Conservation (phyloP, 2,888 invertebrate species). For the Lingula anatina region DNA sequence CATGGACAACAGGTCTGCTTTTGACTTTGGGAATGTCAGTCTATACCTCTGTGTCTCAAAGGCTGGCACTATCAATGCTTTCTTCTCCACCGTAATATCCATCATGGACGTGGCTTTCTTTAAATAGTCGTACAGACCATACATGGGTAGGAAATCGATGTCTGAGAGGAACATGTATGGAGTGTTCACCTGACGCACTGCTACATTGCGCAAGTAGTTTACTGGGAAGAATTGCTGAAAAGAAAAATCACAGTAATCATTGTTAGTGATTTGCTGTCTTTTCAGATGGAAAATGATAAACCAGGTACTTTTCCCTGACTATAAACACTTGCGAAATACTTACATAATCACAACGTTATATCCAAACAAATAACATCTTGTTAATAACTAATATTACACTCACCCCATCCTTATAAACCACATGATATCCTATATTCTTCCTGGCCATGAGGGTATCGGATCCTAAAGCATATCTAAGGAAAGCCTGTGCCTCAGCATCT, state of each 20-base stretch:
- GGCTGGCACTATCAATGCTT: conserved; percentile 78
- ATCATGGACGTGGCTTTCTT: conserved; percentile 61
- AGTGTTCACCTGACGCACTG: conserved; percentile 72
- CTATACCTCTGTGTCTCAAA: conserved; percentile 86
- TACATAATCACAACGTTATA: too few relatives aligned
- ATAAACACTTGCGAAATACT: too few relatives aligned
- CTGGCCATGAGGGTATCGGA: conserved; percentile 69
- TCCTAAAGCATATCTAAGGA: conserved; percentile 69
- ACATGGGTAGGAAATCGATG: conserved; percentile 85
- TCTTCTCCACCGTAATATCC: conserved; percentile 55
- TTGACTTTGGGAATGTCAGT: conserved; percentile 68
- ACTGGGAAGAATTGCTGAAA: conserved; percentile 85
- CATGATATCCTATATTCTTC: conserved; percentile 81
- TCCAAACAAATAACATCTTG: too few relatives aligned
- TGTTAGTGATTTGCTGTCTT: too few relatives aligned
- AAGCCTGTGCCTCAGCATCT: conserved; percentile 78
- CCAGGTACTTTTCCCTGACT: too few relatives aligned
- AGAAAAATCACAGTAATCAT: conserved; percentile 65
- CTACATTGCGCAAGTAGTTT: conserved; percentile 83
- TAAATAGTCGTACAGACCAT: conserved; percentile 69
- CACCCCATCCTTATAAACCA: conserved; percentile 85
- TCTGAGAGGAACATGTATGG: conserved; percentile 82
- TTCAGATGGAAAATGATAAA: too few relatives aligned
- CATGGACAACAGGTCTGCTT: conserved; percentile 69
- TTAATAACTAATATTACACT: conserved; percentile 33